phyloP scores from a whole-genome alignment of 2,888 invertebrate species.

The Agelastica alni region DNA sequence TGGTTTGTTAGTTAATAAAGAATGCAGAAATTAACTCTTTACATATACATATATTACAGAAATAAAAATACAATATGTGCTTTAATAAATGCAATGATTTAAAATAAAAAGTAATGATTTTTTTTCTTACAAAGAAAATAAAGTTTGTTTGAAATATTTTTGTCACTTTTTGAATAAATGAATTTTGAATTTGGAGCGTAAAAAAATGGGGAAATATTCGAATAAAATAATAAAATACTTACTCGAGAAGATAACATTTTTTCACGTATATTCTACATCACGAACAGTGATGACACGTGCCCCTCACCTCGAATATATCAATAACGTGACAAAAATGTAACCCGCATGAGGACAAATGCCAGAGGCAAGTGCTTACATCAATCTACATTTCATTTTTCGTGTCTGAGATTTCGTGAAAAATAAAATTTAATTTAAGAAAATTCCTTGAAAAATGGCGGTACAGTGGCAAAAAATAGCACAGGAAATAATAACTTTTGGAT shows the following conservation, averaged over 20 bases:
- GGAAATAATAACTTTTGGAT: too few species aligned
- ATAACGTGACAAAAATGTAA: conserved; percentile 21
- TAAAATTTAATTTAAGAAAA: conserved; percentile 15
- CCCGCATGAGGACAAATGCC: conserved; percentile 12
- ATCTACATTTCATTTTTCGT: conserved; percentile 17
- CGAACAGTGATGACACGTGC: conserved; percentile 7
- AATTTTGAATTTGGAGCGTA: too few species aligned
- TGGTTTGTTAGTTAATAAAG: too few species aligned
- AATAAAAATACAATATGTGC: too few species aligned
- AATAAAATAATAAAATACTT: conserved; percentile 8
- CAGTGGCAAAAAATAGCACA: conserved; percentile 1
- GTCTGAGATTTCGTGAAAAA: conserved; percentile 14
- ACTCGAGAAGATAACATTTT: conserved; percentile 3
- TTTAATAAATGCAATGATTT: too few species aligned
- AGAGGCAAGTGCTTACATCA: conserved; percentile 17
- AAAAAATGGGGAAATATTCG: not conserved
- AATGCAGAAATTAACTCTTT: too few species aligned
- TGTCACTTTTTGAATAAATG: too few species aligned
- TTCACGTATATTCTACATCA: conserved; percentile 9
- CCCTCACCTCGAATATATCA: conserved; percentile 14
- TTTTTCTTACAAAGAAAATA: too few species aligned
- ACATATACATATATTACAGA: too few species aligned
- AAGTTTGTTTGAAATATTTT: too few species aligned
- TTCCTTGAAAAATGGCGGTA: conserved; percentile 2
- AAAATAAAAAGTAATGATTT: too few species aligned